Conservation (phyloP, 2,113 vertebrate genomes). For the Oriolus oriolus region DNA sequence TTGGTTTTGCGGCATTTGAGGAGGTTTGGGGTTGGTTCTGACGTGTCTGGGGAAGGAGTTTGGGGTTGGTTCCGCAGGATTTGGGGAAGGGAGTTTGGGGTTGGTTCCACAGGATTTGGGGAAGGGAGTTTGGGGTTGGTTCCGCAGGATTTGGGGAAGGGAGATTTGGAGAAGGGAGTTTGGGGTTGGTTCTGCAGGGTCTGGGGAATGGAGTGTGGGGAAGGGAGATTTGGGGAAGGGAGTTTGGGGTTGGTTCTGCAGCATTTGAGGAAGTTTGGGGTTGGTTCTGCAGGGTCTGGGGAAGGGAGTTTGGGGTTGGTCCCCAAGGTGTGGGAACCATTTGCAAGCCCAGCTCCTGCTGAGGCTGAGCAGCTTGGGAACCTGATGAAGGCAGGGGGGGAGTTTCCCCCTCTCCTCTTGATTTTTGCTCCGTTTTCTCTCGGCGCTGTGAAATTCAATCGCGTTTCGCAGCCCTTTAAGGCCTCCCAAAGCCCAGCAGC, state of each 20-base stretch:
- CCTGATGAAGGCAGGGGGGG: neutral
- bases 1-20: neutral
- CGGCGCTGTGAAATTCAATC: constrained; percentile 65
- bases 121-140: neutral
- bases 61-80: neutral
- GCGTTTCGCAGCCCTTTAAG: constrained; percentile 25
- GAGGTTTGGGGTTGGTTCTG: neutral
- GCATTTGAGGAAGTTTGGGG: neutral
- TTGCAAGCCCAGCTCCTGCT: neutral
- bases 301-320: neutral
- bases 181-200: too few species aligned
- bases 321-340: neutral
- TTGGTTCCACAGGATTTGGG: neutral
- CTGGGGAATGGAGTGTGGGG: too few species aligned
- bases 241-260: neutral
- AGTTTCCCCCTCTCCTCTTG: neutral
- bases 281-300: neutral
- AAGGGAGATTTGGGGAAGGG: neutral
- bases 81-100: neutral
- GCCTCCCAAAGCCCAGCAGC: constrained; percentile 56
- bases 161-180: neutral
- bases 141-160: too few species aligned
- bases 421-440: constrained; percentile 5
- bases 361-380: neutral
- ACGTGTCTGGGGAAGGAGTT: neutral